These are phyloP conservation scores for Dendrolimus punctatus DNA, from an alignment of 1,140 invertebrate species.

Conservation along the genomic window DNA sequence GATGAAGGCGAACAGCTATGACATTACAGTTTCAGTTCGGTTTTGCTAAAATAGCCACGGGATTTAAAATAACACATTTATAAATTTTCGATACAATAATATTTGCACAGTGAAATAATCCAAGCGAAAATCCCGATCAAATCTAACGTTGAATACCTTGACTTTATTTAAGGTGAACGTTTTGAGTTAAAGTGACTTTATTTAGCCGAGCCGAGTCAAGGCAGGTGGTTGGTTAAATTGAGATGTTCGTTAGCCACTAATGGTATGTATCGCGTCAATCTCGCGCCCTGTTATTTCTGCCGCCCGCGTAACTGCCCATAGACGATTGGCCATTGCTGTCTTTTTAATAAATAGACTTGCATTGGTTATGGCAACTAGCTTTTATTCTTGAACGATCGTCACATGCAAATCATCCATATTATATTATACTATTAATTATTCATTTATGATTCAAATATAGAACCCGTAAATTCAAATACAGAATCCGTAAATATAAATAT, in stretches of 20 bases:
- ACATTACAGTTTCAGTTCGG: too few species aligned
- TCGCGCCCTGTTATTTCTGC: constrained; percentile 29
- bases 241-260: constrained; percentile 37
- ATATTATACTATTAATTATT: too few species aligned
- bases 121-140: constrained; percentile 2
- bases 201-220: constrained; percentile 1
- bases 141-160: constrained; percentile 16
- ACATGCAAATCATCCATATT: too few species aligned
- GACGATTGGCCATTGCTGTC: constrained; percentile 8
- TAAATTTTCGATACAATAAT: constrained; percentile 9
- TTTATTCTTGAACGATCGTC: too few species aligned
- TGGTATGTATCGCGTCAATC: constrained; percentile 39
- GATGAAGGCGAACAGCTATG: too few species aligned
- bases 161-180: constrained; percentile 15
- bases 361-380: too few species aligned
- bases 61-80: background rate
- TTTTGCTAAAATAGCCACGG: too few species aligned
- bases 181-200: too few species aligned
- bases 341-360: constrained; percentile 18
- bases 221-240: constrained; percentile 35
- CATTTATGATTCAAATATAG: too few species aligned
- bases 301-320: constrained; percentile 21
- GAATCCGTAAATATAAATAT: too few species aligned
- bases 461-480: too few species aligned
- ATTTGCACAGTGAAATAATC: background rate